Conservation (phyloP, 2,113 vertebrate genomes). For the Rattus rattus region DNA sequence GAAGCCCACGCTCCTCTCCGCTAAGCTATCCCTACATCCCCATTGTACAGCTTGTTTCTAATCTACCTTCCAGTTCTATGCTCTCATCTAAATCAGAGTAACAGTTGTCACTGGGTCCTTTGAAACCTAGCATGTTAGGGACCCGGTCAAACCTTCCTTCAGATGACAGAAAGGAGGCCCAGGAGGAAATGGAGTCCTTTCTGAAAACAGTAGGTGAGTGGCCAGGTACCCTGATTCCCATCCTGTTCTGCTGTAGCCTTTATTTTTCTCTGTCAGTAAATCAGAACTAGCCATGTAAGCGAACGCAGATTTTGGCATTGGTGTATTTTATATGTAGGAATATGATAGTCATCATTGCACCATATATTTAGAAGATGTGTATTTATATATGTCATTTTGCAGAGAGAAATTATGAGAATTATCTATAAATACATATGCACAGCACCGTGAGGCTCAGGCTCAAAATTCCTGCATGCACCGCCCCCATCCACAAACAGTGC, state of each 20-base stretch:
- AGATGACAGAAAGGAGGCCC: not conserved
- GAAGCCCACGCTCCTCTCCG: no score
- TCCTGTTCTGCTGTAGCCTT: not conserved
- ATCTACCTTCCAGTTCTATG: not conserved
- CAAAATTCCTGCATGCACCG: not conserved
- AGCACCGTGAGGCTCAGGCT: constrained; percentile 25
- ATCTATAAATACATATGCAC: constrained; percentile 21
- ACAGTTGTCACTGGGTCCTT: not conserved
- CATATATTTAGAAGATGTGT: not conserved
- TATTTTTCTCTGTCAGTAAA: not conserved
- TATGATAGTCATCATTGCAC: constrained; percentile 6
- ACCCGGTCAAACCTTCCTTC: not conserved
- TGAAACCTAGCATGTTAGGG: not conserved
- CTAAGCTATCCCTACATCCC: not conserved
- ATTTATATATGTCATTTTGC: not conserved
- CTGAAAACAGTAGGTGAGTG: not conserved
- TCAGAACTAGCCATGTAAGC: constrained; percentile 30
- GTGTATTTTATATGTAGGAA: constrained; percentile 17
- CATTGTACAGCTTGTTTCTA: constrained; percentile 1
- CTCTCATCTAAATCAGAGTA: constrained; percentile 53
- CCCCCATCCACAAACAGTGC: not conserved
- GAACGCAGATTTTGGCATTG: constrained; percentile 41
- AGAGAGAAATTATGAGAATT: constrained; percentile 49
- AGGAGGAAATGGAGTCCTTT: not conserved
- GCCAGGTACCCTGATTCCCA: not conserved